Base-by-base conservation (phyloP, 2,888 invertebrate genomes). In the Notocelia uddmanniana region DNA sequence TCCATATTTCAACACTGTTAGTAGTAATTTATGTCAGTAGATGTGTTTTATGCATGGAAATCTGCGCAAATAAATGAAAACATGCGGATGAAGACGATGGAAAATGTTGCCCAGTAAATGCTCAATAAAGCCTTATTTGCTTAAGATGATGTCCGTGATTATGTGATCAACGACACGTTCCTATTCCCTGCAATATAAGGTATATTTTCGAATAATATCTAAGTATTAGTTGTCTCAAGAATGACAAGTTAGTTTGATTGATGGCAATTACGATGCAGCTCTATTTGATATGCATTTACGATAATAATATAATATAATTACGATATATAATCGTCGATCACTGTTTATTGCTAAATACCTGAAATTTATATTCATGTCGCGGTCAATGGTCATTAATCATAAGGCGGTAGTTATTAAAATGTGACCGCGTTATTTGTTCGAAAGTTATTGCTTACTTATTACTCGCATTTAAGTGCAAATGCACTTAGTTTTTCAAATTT, bases 271-370 rank as follows among this genome's bases (percentile, higher is more conserved):
- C 52, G 54, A 52, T 64, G 52, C 37, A 64, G 21, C n/a, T 64
- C 64, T 64, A 37, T 64, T 64, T 64, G 64, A 13, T 34, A 23
- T 64, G 52, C 64, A 64, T 37, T 54, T 64, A n/a, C n/a, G n/a
- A n/a, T n/a, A n/a, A n/a, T n/a, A n/a, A n/a, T n/a, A n/a, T n/a
- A n/a, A n/a, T n/a, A 54, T 64, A 54, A 64, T 64, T 64, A 37
- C 34, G 37, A 54, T 57, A 57, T 57, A 18, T 64, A 64, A 8
- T 52, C 21, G 34, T 63, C 34, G 63, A 63, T 52, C 37, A 52
- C 19, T 50, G 50, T 9, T 63, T 63, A 63, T 52, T 63, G 63
- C 3, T 52, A 52, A 37, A 54, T 52, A 64, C 64, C 52, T 52
- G 37, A 64, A 37, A 37, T 64, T 34, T 37, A 64, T 34, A 64